Conservation (phyloP, 1,140 invertebrate genomes). For the Anastatus disparis region DNA sequence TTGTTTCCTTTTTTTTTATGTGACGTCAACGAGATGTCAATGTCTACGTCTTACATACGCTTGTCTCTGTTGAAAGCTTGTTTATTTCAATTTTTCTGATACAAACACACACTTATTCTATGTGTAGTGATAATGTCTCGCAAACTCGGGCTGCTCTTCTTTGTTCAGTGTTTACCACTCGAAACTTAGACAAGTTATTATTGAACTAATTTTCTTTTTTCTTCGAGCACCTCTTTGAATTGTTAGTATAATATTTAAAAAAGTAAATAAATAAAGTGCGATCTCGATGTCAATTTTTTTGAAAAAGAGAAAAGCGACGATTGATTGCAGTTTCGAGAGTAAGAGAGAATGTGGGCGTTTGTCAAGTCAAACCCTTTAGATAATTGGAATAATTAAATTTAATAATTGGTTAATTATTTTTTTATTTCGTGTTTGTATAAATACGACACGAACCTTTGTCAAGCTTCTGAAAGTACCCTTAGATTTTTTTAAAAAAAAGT, state of each 20-base stretch:
- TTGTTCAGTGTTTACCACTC: conserved; percentile 48
- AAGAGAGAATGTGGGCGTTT: conserved; percentile 24
- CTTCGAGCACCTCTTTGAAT: conserved; percentile 30
- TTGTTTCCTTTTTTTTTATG: conserved; percentile 15
- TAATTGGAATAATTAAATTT: conserved; percentile 27
- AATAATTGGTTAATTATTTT: conserved; percentile 29
- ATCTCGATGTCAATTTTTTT: conserved; percentile 40
- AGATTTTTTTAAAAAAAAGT: conserved; percentile 6
- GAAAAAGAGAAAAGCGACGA: conserved; percentile 8
- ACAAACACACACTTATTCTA: not conserved
- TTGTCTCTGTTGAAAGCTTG: not conserved
- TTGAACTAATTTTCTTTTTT: conserved; percentile 24
- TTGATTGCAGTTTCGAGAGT: conserved; percentile 10
- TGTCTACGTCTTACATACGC: not conserved
- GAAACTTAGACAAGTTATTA: conserved; percentile 28
- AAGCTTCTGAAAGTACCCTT: conserved; percentile 35
- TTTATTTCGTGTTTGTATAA: not conserved
- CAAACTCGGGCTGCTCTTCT: conserved; percentile 30
- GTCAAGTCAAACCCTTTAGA: conserved; percentile 27
- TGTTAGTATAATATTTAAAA: conserved; percentile 28
- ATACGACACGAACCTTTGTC: not conserved
- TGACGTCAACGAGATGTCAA: not conserved
- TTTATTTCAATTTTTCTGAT: not conserved
- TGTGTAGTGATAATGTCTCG: conserved; percentile 17
- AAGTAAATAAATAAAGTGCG: conserved; percentile 27